Evolutionary conservation across 2,888 invertebrate genomes (phyloP).

Genomic region (Chydorus sphaericus): DNA sequence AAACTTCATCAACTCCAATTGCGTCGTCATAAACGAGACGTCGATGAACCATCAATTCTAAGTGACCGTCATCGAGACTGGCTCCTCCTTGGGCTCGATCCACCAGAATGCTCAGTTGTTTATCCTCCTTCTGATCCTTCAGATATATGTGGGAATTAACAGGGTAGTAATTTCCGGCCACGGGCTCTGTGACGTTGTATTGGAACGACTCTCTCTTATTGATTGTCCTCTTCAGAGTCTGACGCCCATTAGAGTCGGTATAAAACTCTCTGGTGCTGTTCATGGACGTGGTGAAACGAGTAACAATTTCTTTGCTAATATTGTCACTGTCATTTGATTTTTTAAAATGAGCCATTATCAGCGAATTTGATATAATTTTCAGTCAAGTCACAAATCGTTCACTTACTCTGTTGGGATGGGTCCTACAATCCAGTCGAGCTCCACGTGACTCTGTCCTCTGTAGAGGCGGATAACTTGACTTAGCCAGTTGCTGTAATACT

Average conservation of each 20-base stretch:
- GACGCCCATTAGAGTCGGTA: constrained; percentile 41
- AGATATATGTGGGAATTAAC: constrained; percentile 32
- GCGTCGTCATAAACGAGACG: constrained; percentile 72
- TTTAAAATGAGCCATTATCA: not conserved
- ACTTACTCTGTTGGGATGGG: too few relatives aligned
- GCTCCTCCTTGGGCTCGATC: constrained; percentile 27
- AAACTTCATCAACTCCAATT: constrained; percentile 79
- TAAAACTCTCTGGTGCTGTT: constrained; percentile 29
- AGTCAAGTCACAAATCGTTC: too few relatives aligned
- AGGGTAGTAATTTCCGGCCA: constrained; percentile 39
- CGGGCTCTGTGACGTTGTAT: constrained; percentile 29
- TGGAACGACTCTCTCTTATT: constrained; percentile 54
- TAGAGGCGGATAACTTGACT: constrained; percentile 45
- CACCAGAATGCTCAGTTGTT: constrained; percentile 3
- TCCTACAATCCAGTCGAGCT: constrained; percentile 41
- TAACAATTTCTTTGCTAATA: constrained; percentile 35
- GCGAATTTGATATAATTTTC: too few relatives aligned
- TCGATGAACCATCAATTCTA: constrained; percentile 52
- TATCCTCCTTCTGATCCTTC: too few relatives aligned
- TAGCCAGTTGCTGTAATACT: constrained; percentile 43
- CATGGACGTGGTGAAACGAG: constrained; percentile 29
- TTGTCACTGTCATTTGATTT: constrained; percentile 22
- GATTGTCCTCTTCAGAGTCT: constrained; percentile 26
- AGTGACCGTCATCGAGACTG: constrained; percentile 26
- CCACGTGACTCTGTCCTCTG: constrained; percentile 28